Evolutionary conservation across 2,797 vertebrate genomes (phyloP).

Genomic region (Gephyroberyx darwinii): DNA sequence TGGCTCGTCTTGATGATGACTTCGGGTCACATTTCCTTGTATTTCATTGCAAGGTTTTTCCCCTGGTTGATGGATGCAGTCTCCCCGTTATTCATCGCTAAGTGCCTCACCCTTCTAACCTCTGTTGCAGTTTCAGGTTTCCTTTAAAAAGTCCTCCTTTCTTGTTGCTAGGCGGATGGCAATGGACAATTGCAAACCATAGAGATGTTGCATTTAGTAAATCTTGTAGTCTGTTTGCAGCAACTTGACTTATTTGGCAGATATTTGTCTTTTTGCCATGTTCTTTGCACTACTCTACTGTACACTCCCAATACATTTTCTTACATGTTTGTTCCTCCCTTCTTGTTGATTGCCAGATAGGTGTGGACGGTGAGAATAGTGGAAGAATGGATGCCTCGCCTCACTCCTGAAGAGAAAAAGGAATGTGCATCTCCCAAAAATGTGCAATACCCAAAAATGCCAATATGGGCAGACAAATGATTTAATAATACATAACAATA

Average conservation of each 20-base stretch:
- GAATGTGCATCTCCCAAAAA: no score
- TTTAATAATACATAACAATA: no score
- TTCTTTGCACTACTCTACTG: background rate
- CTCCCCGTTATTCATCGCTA: background rate
- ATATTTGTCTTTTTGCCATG: background rate
- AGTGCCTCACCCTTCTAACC: conserved; percentile 25
- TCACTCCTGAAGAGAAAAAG: background rate
- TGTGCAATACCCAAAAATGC: no score
- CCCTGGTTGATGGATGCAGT: background rate
- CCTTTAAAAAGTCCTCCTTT: no score
- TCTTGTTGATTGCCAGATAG: background rate
- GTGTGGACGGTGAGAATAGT: background rate
- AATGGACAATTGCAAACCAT: no score
- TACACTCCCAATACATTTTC: background rate
- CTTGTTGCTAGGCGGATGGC: no score
- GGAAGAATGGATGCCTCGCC: background rate
- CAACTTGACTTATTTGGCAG: no score
- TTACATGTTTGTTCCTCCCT: background rate
- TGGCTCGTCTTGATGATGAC: background rate
- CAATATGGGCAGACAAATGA: no score
- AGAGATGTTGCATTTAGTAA: background rate
- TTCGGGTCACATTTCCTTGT: background rate
- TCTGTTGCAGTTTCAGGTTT: conserved; percentile 46
- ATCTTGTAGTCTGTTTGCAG: no score
- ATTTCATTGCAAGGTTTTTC: background rate